phyloP scores from a whole-genome alignment of 2,797 vertebrate species.

The Rhinatrema bivittatum region DNA sequence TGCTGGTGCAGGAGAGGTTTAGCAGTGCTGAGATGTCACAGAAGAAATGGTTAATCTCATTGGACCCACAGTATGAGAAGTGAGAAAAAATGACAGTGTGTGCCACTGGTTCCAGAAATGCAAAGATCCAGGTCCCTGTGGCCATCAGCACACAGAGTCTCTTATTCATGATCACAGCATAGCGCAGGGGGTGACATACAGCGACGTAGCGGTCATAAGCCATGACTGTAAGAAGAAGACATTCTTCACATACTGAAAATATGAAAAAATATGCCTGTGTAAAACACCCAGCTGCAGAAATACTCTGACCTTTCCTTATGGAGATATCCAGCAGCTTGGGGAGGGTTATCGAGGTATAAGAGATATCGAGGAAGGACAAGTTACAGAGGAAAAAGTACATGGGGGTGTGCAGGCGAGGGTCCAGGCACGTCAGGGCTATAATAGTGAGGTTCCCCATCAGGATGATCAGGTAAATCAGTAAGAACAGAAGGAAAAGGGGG shows the following conservation, averaged over 20 bases:
- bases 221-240: slow-evolving; percentile 12
- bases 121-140: slow-evolving; percentile 7
- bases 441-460: too few relatives aligned
- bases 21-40: slow-evolving; percentile 14
- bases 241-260: background rate
- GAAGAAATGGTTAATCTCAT: slow-evolving; percentile 18
- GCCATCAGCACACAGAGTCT: background rate
- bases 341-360: too few relatives aligned
- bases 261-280: slow-evolving; percentile 17
- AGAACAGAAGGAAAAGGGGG: too few relatives aligned
- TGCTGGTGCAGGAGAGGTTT: slow-evolving; percentile 7
- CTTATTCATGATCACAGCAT: slow-evolving; percentile 1
- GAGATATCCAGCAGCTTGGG: slow-evolving; percentile 1
- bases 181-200: slow-evolving; percentile 14
- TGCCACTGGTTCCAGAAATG: background rate
- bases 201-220: slow-evolving; percentile 20
- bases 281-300: slow-evolving; percentile 8
- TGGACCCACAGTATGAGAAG: background rate
- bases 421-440: too few relatives aligned
- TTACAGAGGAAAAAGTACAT: too few relatives aligned
- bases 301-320: background rate
- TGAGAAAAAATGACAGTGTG: slow-evolving; percentile 4
- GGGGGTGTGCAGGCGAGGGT: too few relatives aligned
- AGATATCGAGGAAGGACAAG: too few relatives aligned
- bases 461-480: too few relatives aligned